Percentiles rank a stretch among this genome's conserved stretches.
phyloP scores from a whole-genome alignment of 2,113 vertebrate species.

The Oreotrochilus melanogaster region DNA sequence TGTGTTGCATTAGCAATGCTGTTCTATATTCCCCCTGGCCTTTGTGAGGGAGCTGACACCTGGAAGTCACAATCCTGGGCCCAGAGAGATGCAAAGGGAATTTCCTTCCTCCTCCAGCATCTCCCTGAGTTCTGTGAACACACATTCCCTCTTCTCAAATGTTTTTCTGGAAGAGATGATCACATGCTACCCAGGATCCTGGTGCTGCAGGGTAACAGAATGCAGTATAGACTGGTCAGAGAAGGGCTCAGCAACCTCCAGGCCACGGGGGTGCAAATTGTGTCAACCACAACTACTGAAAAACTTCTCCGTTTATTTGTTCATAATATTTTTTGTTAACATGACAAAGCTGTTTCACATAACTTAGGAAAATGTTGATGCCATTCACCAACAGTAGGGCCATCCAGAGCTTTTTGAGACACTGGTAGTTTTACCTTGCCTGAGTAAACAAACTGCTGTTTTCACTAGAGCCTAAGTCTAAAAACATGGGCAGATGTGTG shows the following conservation, averaged over 20 bases:
- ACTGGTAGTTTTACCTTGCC: background rate
- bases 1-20: background rate
- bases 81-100: background rate
- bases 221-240: background rate
- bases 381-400: background rate
- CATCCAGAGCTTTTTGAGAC: background rate
- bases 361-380: background rate
- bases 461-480: background rate
- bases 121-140: background rate
- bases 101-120: background rate
- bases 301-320: background rate
- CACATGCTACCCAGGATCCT: background rate
- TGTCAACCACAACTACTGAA: background rate
- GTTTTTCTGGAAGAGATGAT: background rate
- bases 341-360: background rate
- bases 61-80: background rate
- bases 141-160: background rate
- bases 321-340: background rate
- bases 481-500: background rate
- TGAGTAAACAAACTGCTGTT: background rate
- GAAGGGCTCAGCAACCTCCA: background rate
- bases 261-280: background rate
- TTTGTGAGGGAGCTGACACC: background rate
- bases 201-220: background rate
- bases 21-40: background rate